Percentiles rank a stretch among this genome's conserved stretches.
Conservation (phyloP, 1,140 invertebrate species). For the Galendromus occidentalis region DNA sequence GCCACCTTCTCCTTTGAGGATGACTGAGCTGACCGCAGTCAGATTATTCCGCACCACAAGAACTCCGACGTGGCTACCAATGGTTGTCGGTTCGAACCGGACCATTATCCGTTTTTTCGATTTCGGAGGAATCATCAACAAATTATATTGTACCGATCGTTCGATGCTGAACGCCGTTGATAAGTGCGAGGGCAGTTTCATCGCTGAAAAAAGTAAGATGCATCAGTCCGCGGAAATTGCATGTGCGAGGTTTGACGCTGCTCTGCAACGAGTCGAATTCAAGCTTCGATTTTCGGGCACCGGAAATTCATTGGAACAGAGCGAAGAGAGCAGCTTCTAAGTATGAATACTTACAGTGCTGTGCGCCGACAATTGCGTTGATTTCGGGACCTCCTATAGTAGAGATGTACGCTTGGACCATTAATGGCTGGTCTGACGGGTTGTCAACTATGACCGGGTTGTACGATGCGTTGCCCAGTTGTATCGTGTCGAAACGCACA, state of each 20-base stretch:
- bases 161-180: neutral
- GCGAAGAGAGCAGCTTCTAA: no score
- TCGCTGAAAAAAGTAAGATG: neutral
- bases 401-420: neutral
- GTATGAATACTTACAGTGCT: neutral
- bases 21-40: neutral
- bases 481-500: neutral
- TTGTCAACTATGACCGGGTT: neutral
- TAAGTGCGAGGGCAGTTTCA: neutral
- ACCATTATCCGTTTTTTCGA: neutral
- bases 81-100: neutral
- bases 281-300: no score
- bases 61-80: neutral
- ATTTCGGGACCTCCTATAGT: slow-evolving; percentile 4
- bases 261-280: no score
- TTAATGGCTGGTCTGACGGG: neutral
- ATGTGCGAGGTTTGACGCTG: no score
- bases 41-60: neutral
- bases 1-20: neutral
- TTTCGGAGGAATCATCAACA: neutral
- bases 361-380: neutral
- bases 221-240: no score
- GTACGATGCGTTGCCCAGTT: neutral
- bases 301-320: no score
- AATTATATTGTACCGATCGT: neutral